Conservation (phyloP, 2,113 vertebrate species). For the Tragulus kanchil region DNA sequence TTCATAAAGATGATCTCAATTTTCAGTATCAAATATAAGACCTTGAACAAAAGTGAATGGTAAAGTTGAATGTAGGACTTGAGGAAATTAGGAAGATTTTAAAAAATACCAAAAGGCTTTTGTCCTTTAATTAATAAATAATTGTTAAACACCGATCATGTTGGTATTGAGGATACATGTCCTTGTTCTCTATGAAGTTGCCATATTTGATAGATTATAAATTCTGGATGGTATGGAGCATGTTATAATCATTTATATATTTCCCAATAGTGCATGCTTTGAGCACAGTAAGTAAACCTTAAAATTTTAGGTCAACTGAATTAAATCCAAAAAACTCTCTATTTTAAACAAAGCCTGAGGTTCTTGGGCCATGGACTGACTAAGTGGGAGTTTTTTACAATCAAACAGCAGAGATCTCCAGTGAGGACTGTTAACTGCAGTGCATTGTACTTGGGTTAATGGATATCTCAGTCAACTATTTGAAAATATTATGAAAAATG, state of each 20-base stretch:
- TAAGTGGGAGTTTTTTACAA: neutral
- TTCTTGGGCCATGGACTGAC: neutral
- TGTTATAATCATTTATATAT: constrained; percentile 14
- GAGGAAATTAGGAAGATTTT: neutral
- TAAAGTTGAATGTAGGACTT: neutral
- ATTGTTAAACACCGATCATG: neutral
- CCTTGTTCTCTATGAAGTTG: neutral
- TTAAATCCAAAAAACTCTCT: constrained; percentile 24
- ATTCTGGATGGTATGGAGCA: neutral
- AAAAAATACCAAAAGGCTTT: neutral
- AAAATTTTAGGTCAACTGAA: constrained; percentile 58
- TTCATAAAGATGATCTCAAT: neutral
- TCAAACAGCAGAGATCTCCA: neutral
- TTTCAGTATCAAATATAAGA: neutral
- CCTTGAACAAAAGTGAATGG: neutral
- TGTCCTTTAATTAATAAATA: neutral
- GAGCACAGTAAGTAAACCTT: constrained; percentile 36
- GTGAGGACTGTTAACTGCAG: neutral
- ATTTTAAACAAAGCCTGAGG: neutral
- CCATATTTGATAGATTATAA: constrained; percentile 37
- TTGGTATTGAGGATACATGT: neutral
- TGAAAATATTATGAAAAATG: neutral
- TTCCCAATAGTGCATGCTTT: neutral
- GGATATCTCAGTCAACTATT: neutral
- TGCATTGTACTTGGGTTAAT: neutral